Evolutionary conservation across 2,888 invertebrate species (phyloP).

Genomic region (Pachydiplax longipennis): DNA sequence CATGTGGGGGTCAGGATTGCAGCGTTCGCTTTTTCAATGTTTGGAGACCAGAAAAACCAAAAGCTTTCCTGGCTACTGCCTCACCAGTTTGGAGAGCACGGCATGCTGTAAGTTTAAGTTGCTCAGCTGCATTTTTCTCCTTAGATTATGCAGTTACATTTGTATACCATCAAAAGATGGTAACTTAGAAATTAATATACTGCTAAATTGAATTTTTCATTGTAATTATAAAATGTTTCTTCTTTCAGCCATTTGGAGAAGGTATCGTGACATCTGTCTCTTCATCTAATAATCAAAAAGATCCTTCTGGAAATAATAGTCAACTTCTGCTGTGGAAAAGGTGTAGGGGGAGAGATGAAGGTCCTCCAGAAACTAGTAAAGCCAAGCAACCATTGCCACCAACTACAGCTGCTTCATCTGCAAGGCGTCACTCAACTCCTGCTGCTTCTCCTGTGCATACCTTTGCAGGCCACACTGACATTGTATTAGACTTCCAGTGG

Average conservation of each 20-base stretch:
- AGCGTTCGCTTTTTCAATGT: slow-evolving; percentile 95
- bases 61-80: slow-evolving; percentile 83
- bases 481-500: slow-evolving; percentile 95
- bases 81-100: slow-evolving; percentile 93
- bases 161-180: too few species aligned
- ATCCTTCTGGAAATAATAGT: slow-evolving; percentile 75
- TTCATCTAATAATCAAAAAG: slow-evolving; percentile 67
- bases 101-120: slow-evolving; percentile 70
- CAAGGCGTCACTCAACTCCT: slow-evolving; percentile 52
- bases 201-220: too few species aligned
- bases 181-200: too few species aligned
- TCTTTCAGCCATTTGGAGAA: slow-evolving; percentile 83
- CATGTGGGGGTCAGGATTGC: slow-evolving; percentile 89
- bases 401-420: slow-evolving; percentile 16
- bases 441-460: slow-evolving; percentile 77
- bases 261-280: slow-evolving; percentile 91
- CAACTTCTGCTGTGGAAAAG: slow-evolving; percentile 77
- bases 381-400: slow-evolving; percentile 56
- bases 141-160: background rate
- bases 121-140: too few species aligned
- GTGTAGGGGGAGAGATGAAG: slow-evolving; percentile 21
- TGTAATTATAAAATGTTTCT: slow-evolving; percentile 50
- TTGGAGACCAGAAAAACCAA: slow-evolving; percentile 82
- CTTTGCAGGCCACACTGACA: slow-evolving; percentile 93
- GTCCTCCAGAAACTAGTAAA: background rate